Percentiles rank a stretch among this genome's conserved stretches.
Evolutionary conservation across 2,113 vertebrate species (phyloP).

Genomic region (Dendrocopos noguchii): DNA sequence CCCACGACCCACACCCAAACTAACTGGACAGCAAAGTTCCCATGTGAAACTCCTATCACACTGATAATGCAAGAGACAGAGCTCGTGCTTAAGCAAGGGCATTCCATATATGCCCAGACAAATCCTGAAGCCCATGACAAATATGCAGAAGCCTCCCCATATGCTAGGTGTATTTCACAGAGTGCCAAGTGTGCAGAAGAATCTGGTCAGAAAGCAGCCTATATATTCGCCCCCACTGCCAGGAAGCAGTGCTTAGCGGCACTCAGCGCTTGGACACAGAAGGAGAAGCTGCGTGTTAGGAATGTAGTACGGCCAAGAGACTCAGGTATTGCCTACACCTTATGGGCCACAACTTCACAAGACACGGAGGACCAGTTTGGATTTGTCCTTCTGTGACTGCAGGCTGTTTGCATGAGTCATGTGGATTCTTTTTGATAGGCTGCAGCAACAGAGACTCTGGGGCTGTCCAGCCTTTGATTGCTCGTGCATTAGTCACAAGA

Average conservation of each 20-base stretch:
- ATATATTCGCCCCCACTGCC: neutral
- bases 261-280: neutral
- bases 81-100: neutral
- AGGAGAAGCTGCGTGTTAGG: constrained; percentile 17
- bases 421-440: neutral
- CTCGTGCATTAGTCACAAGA: neutral
- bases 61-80: neutral
- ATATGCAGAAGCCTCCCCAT: neutral
- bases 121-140: neutral
- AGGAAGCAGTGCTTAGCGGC: neutral
- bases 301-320: constrained; percentile 30
- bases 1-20: neutral
- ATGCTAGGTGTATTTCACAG: neutral
- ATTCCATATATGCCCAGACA: neutral
- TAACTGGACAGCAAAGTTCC: neutral
- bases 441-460: neutral
- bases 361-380: neutral
- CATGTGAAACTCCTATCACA: neutral
- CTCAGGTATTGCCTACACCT: neutral
- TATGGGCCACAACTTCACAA: neutral
- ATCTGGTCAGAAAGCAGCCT: neutral
- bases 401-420: constrained; percentile 30
- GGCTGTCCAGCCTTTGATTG: neutral
- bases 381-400: constrained; percentile 25
- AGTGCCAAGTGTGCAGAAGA: neutral